Evolutionary conservation across 92 coral and sea anemone species (phyloP), one percentile per base, ranked within the genome.

Genomic region (Diadumene lineata): DNA sequence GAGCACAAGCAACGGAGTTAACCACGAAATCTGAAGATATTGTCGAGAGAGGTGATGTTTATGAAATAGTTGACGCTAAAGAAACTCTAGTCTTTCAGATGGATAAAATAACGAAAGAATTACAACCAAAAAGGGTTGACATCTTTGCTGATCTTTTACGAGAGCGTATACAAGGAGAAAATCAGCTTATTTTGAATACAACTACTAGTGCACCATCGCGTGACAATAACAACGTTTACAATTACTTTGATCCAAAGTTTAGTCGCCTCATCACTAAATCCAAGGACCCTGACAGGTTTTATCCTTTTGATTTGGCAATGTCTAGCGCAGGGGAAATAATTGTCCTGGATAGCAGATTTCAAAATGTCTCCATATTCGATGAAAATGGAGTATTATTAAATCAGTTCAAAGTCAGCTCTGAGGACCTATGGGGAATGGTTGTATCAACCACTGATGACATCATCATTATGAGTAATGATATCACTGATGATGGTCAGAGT

Each of bases 341-440:
- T 29, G 85, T 75, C 1, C 63, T 85, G 16, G 90, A 85, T 56
- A 79, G 77, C 50, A 79, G 82, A 63, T 66, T 74, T 50, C 78
- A 73, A 1, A 79, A 74, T 27, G 73, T 85, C 33, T 57, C 77
- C 22, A 44, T 85, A 76, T 85, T 72, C 50, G 67, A 78, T 64
- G 70, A 66, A 26, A 28, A 43, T 29, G 79, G 82, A 31, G 63
- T 23, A 23, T 60, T 56, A 11, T 8, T 38, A 29, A 50, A 53
- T 31, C 75, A 68, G 25, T 85, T 85, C 32, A 78, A 72, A 25
- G 75, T 85, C 19, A 31, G 48, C 38, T 80, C 51, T 61, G 78
- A 79, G 50, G 90, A 85, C 66, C 62, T 85, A 4, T 85, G 90
- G 90, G 90, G 82, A 19, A 38, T 85, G 21, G 46, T 81, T n/a